A percentile compares a stretch with the other conserved stretches of the same genome.
These are phyloP conservation scores for Oreochromis tanganicae DNA, from an alignment of 2,113 vertebrate species.

Conservation along the genomic window DNA sequence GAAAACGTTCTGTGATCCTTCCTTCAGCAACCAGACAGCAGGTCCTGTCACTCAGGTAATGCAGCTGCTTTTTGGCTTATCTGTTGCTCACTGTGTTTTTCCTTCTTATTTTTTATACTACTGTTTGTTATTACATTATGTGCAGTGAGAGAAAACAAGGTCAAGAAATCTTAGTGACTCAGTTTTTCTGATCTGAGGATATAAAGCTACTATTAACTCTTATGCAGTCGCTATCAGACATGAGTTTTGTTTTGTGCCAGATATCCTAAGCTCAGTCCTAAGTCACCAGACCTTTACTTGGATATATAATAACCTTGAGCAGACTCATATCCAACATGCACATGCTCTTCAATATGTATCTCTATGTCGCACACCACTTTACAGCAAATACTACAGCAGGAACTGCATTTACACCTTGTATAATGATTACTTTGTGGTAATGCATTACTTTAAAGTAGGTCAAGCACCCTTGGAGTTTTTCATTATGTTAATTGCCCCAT, in stretches of 20 bases:
- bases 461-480: background rate
- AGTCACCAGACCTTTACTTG: background rate
- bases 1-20: slow-evolving; percentile 32
- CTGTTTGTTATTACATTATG: background rate
- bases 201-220: background rate
- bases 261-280: background rate
- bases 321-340: background rate
- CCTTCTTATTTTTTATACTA: background rate
- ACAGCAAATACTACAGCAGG: background rate
- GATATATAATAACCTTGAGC: background rate
- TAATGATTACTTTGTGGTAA: background rate
- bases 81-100: background rate
- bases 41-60: slow-evolving; percentile 21
- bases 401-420: background rate
- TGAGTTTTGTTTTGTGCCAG: background rate
- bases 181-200: background rate
- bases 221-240: background rate
- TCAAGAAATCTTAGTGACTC: background rate
- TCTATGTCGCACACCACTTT: background rate
- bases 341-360: accelerated
- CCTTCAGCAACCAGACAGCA: slow-evolving; percentile 14
- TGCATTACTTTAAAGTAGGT: background rate
- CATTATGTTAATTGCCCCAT: background rate
- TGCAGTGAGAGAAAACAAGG: background rate
- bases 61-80: background rate